Percentiles rank a stretch among this genome's conserved stretches.
Evolutionary conservation across 2,888 invertebrate species (phyloP).

Genomic region (Stenotaenia linearis): DNA sequence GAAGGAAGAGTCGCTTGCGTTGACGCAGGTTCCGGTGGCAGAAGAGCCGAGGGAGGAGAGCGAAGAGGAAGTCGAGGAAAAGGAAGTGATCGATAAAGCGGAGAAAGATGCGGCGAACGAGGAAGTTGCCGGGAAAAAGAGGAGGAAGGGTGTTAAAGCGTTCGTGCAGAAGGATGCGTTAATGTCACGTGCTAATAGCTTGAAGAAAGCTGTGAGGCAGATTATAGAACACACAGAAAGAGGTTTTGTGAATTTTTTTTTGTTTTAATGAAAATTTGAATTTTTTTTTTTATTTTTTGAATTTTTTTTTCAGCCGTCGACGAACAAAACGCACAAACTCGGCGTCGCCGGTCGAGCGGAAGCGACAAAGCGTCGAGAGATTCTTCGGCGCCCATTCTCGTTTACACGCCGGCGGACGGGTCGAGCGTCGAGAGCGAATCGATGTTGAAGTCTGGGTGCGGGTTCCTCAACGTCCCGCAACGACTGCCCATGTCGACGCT

Average conservation of each 20-base stretch:
- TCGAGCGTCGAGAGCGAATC: background rate
- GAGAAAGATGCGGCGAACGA: constrained; percentile 35
- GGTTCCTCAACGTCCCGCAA: constrained; percentile 16
- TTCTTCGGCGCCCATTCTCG: background rate
- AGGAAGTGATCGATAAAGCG: constrained; percentile 29
- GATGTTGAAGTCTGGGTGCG: background rate
- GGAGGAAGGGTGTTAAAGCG: background rate
- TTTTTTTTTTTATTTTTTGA: no score
- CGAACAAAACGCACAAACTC: constrained; percentile 53
- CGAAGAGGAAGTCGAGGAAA: constrained; percentile 32
- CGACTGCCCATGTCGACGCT: constrained; percentile 29
- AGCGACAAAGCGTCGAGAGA: background rate
- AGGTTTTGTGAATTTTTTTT: no score
- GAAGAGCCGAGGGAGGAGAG: constrained; percentile 42
- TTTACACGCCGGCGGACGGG: constrained; percentile 13
- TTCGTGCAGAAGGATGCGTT: constrained; percentile 51
- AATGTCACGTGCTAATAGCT: constrained; percentile 66
- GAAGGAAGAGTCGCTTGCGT: constrained; percentile 58
- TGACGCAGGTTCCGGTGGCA: constrained; percentile 37
- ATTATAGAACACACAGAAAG: constrained; percentile 74
- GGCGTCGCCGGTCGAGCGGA: background rate
- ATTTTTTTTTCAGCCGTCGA: no score
- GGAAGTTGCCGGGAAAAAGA: constrained; percentile 24
- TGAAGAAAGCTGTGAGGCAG: constrained; percentile 73
- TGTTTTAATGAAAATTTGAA: no score